Evolutionary conservation across 2,797 vertebrate genomes (phyloP).

Genomic region (Amniataba percoides): DNA sequence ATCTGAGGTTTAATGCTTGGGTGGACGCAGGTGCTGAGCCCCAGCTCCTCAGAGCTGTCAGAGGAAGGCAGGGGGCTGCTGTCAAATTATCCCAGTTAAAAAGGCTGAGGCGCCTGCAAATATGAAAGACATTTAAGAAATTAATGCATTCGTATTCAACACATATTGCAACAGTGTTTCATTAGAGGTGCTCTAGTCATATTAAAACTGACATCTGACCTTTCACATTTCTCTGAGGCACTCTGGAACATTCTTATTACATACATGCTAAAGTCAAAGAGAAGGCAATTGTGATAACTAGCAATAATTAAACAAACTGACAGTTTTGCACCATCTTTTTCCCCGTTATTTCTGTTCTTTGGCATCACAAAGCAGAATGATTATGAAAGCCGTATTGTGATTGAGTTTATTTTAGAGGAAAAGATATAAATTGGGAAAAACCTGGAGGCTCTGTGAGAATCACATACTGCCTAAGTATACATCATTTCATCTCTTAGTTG

Average conservation of each 20-base stretch:
- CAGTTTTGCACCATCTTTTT: slow-evolving; percentile 77
- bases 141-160: slow-evolving; percentile 91
- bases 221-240: slow-evolving; percentile 85
- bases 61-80: slow-evolving; percentile 88
- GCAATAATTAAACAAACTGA: slow-evolving; percentile 88
- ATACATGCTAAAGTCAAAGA: slow-evolving; percentile 88
- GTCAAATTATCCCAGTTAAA: slow-evolving; percentile 92
- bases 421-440: slow-evolving; percentile 29
- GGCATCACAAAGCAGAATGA: slow-evolving; percentile 8
- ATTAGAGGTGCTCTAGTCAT: slow-evolving; percentile 85
- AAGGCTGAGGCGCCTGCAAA: slow-evolving; percentile 86
- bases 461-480: slow-evolving; percentile 42
- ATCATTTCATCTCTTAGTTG: slow-evolving; percentile 60
- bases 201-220: slow-evolving; percentile 92
- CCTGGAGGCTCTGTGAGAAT: slow-evolving; percentile 35
- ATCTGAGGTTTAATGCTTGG: slow-evolving; percentile 94
- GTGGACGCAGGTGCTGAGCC: slow-evolving; percentile 93
- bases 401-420: slow-evolving; percentile 38
- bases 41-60: slow-evolving; percentile 89
- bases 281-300: slow-evolving; percentile 89
- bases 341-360: slow-evolving; percentile 52
- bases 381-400: slow-evolving; percentile 25
- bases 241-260: slow-evolving; percentile 85
- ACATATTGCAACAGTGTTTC: slow-evolving; percentile 88
- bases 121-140: slow-evolving; percentile 90